phyloP scores from a whole-genome alignment of 2,888 invertebrate genomes.

The Mimas tiliae region DNA sequence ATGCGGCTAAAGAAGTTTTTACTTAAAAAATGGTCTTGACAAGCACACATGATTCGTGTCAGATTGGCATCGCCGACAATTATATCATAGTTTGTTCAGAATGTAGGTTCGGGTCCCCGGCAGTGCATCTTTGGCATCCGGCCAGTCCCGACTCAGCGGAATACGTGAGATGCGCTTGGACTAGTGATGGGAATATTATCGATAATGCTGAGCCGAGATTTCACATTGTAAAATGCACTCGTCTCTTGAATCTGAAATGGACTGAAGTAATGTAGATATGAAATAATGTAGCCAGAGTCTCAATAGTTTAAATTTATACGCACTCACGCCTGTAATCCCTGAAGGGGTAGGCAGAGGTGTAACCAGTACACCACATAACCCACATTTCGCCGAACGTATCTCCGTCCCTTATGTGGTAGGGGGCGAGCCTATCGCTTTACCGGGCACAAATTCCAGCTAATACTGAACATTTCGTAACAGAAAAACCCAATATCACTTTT shows the following conservation, averaged over 20 bases:
- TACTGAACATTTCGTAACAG: no score
- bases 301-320: no score
- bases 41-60: background rate
- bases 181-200: slow-evolving; percentile 42
- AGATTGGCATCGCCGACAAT: slow-evolving; percentile 22
- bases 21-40: background rate
- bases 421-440: no score
- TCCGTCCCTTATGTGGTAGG: no score
- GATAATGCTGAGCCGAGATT: slow-evolving; percentile 32
- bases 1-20: no score
- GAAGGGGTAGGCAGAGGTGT: no score
- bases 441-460: no score
- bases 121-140: slow-evolving; percentile 45
- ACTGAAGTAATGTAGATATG: background rate
- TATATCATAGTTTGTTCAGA: slow-evolving; percentile 12
- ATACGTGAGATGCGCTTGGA: slow-evolving; percentile 44
- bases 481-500: no score
- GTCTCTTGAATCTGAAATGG: background rate
- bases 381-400: no score
- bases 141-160: slow-evolving; percentile 49
- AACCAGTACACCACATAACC: no score
- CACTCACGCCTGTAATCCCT: no score
- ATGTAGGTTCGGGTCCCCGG: slow-evolving; percentile 24
- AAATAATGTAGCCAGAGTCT: no score
- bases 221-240: background rate